Evolutionary conservation across 1,140 invertebrate species (phyloP).

Genomic region (Lepidotrigona ventralis): DNA sequence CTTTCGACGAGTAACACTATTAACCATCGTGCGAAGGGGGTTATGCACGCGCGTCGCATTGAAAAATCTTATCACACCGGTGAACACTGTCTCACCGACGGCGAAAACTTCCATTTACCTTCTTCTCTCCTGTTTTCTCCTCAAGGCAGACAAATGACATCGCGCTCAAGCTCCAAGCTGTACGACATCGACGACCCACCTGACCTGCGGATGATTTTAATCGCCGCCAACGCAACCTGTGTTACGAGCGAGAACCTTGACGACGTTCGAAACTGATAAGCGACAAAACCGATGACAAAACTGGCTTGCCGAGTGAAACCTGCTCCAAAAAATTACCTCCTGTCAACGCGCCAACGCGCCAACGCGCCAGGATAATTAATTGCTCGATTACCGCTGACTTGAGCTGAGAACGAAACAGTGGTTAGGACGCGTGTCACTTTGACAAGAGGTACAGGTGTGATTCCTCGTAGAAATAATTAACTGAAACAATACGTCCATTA

Average conservation of each 20-base stretch:
- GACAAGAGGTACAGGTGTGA: neutral
- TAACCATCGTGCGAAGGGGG: neutral
- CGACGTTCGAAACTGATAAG: conserved; percentile 4
- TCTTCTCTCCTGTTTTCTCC: neutral
- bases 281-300: neutral
- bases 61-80: neutral
- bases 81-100: neutral
- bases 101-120: neutral
- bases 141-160: neutral
- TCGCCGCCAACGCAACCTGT: neutral
- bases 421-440: neutral
- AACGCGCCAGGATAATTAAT: neutral
- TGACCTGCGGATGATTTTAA: neutral
- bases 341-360: conserved; percentile 6
- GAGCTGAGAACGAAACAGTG: neutral
- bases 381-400: neutral
- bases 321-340: neutral
- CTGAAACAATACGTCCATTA: conserved; percentile 9
- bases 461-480: neutral
- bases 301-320: neutral
- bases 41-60: neutral
- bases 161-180: neutral
- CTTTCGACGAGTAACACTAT: neutral
- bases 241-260: neutral
- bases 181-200: neutral